Conservation (phyloP, 2,113 vertebrate species). For the Gracilinanus agilis region DNA sequence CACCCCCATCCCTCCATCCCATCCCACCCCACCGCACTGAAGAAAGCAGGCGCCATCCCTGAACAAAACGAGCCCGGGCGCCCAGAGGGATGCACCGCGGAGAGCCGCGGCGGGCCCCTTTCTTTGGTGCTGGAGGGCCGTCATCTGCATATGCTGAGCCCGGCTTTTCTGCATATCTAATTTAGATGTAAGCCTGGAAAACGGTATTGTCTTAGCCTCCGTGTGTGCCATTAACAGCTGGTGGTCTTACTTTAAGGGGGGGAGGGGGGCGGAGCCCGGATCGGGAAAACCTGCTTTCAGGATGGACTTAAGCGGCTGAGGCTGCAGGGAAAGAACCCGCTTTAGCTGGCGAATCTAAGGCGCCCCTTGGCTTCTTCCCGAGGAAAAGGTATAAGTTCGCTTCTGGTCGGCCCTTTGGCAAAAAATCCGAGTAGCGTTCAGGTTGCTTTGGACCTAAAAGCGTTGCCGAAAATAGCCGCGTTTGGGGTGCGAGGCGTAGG, state of each 20-base stretch:
- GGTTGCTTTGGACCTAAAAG: not conserved
- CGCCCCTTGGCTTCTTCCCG: conserved; percentile 31
- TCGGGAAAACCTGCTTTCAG: conserved; percentile 68
- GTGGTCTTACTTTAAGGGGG: conserved; percentile 35
- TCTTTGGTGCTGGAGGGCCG: conserved; percentile 59
- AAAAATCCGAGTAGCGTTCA: not conserved
- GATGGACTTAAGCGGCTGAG: conserved; percentile 54
- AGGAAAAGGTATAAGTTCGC: conserved; percentile 25
- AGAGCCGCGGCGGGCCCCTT: conserved; percentile 21
- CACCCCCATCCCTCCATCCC: not conserved
- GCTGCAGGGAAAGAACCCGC: conserved; percentile 14
- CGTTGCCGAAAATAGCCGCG: conserved; percentile 22
- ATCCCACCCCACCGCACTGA: not conserved
- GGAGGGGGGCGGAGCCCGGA: conserved; percentile 8
- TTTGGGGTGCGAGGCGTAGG: not conserved
- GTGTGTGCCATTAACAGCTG: conserved; percentile 46
- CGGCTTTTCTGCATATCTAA: conserved; percentile 71
- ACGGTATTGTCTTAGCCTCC: conserved; percentile 49
- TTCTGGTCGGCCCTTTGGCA: not conserved
- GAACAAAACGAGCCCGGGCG: not conserved
- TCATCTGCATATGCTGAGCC: conserved; percentile 48
- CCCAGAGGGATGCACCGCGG: not conserved
- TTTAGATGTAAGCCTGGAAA: conserved; percentile 71
- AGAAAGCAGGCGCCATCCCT: not conserved
- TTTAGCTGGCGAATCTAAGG: conserved; percentile 27